Evolutionary conservation across 2,113 vertebrate genomes (phyloP).

Genomic region (Sinosuthora webbiana): DNA sequence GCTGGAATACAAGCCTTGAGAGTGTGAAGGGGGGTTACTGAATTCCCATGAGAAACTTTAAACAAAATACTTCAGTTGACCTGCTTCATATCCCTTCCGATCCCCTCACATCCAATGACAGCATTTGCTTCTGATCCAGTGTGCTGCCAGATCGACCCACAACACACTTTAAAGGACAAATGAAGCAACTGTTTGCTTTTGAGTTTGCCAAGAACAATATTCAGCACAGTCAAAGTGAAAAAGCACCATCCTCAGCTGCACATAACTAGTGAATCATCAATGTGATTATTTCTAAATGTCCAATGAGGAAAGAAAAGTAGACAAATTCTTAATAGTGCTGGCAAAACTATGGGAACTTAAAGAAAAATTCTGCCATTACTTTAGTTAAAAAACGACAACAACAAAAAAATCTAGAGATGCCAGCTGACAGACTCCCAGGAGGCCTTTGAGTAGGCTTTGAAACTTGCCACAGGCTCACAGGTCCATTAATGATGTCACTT

Average conservation of each 20-base stretch:
- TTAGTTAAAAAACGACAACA: neutral
- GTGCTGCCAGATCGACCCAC: neutral
- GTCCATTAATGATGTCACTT: neutral
- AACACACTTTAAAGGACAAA: constrained; percentile 6
- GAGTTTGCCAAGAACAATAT: constrained; percentile 40
- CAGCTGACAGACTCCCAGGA: neutral
- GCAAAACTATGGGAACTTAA: neutral
- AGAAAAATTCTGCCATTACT: neutral
- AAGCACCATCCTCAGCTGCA: neutral
- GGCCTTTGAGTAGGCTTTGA: neutral
- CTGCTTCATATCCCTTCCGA: neutral
- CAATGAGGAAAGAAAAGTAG: neutral
- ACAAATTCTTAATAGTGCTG: neutral
- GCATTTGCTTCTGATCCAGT: neutral
- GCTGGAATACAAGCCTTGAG: neutral
- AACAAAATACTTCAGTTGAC: neutral
- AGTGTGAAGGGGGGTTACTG: neutral
- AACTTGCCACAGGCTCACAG: neutral
- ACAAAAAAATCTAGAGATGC: neutral
- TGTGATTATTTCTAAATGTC: neutral
- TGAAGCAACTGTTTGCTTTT: constrained; percentile 41
- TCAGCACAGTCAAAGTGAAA: neutral
- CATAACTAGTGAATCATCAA: neutral
- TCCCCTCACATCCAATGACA: neutral
- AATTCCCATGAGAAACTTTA: neutral